Conservation (phyloP, 2,113 vertebrate species). For the Rynchops niger region DNA sequence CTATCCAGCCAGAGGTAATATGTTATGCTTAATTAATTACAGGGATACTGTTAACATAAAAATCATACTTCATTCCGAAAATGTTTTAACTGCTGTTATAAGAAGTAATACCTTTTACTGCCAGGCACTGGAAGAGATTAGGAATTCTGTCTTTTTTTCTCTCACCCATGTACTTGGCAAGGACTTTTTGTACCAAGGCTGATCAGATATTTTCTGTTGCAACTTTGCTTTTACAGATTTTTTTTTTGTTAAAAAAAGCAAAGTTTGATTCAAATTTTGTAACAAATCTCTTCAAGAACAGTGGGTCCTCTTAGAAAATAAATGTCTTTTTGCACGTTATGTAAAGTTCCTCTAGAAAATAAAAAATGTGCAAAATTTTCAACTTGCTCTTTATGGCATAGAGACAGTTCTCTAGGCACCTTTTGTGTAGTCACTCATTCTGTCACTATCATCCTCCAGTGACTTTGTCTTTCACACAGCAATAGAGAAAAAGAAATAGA, state of each 20-base stretch:
- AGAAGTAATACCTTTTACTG: neutral
- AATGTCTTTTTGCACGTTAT: neutral
- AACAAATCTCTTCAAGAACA: neutral
- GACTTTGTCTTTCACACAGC: constrained; percentile 42
- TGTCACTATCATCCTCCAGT: constrained; percentile 13
- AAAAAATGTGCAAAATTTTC: neutral
- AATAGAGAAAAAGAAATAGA: neutral
- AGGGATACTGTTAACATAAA: neutral
- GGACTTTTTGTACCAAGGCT: neutral
- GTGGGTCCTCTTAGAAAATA: neutral
- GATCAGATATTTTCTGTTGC: neutral
- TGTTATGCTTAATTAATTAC: constrained; percentile 12
- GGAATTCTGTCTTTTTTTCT: neutral
- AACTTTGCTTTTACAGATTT: neutral
- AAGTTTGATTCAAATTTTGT: neutral
- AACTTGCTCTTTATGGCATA: neutral
- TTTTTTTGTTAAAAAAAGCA: neutral
- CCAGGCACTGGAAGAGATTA: neutral
- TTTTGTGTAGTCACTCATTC: constrained; percentile 45
- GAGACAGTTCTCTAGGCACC: neutral
- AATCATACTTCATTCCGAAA: neutral
- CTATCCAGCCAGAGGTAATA: neutral
- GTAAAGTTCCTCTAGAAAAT: neutral
- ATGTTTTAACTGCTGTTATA: neutral
- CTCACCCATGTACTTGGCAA: neutral